phyloP scores from a whole-genome alignment of 2,888 invertebrate genomes.

The Stenolophus ochropezus region DNA sequence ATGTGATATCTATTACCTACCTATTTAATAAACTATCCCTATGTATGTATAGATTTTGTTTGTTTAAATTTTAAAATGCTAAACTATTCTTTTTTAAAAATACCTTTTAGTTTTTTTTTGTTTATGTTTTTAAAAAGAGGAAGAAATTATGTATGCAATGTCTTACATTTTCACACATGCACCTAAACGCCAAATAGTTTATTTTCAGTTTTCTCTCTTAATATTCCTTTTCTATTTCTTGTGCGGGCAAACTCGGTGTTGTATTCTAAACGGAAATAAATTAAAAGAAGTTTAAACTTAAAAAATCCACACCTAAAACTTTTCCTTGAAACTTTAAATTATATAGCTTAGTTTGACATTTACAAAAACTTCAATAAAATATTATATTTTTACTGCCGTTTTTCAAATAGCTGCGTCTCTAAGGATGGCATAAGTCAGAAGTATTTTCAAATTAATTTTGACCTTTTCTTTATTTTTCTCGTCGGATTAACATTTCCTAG shows the following conservation, averaged over 20 bases:
- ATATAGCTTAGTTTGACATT: conserved; percentile 35
- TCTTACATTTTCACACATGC: background rate
- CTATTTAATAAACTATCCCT: no score
- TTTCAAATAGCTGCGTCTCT: background rate
- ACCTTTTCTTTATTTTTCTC: conserved; percentile 3
- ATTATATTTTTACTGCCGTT: conserved; percentile 3
- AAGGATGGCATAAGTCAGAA: background rate
- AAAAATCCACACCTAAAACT: conserved; percentile 30
- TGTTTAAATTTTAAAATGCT: no score
- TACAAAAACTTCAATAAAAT: conserved; percentile 19
- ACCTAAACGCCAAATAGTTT: background rate
- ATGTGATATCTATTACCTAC: no score
- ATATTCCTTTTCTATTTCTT: conserved; percentile 32
- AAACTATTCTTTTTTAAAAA: background rate
- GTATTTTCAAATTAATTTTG: conserved; percentile 12
- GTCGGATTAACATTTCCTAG: conserved; percentile 1
- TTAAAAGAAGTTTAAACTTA: conserved; percentile 25
- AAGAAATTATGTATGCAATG: background rate
- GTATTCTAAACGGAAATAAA: conserved; percentile 41
- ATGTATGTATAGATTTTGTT: no score
- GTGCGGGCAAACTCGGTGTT: conserved; percentile 14
- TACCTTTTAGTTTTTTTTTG: background rate
- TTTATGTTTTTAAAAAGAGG: background rate
- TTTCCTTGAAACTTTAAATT: conserved; percentile 31
- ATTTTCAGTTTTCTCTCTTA: background rate